phyloP scores from a whole-genome alignment of 2,888 invertebrate genomes.

The Hofmannophila pseudospretella region DNA sequence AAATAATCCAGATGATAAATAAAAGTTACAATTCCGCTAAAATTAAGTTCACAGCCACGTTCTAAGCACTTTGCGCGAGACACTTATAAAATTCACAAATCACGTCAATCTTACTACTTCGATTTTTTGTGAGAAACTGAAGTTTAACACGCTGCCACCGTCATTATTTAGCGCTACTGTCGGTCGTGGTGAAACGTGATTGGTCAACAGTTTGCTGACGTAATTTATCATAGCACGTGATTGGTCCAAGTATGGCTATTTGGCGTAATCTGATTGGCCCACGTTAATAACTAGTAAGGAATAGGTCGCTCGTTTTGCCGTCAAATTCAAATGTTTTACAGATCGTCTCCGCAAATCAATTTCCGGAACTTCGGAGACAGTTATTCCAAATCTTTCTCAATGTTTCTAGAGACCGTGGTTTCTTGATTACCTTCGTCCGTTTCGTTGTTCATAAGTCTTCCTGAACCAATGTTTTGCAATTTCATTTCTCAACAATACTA shows the following conservation, averaged over 20 bases:
- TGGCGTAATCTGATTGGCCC: conserved; percentile 82
- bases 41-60: conserved; percentile 50
- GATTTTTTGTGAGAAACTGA: conserved; percentile 67
- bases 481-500: too few relatives aligned
- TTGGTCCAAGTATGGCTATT: conserved; percentile 72
- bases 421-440: too few relatives aligned
- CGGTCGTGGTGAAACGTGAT: conserved; percentile 79
- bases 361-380: too few relatives aligned
- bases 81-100: conserved; percentile 44
- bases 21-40: conserved; percentile 26
- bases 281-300: conserved; percentile 74
- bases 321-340: conserved; percentile 41
- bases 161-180: conserved; percentile 75
- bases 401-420: too few relatives aligned
- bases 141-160: conserved; percentile 60
- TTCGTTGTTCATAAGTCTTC: too few relatives aligned
- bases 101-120: conserved; percentile 41
- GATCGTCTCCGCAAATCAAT: not conserved
- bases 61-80: conserved; percentile 42
- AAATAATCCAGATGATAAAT: conserved; percentile 23
- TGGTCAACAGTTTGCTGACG: conserved; percentile 71
- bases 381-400: too few relatives aligned
- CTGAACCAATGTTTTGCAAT: too few relatives aligned
- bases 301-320: conserved; percentile 35
- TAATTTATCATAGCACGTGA: conserved; percentile 37